phyloP scores from a whole-genome alignment of 2,797 vertebrate species.

The Characodon lateralis region DNA sequence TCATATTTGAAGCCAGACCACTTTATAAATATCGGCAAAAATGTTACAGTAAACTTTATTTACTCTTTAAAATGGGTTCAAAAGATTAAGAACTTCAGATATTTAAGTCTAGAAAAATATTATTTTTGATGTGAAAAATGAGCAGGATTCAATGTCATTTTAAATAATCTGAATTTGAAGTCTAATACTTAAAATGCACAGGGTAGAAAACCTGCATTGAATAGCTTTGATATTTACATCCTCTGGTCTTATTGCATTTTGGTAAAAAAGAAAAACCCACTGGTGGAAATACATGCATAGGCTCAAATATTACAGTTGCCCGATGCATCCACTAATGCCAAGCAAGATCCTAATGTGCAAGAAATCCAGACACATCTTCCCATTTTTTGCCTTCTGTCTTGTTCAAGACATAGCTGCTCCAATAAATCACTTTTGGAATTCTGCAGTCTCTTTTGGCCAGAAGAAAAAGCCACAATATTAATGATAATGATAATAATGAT shows the following conservation, averaged over 20 bases:
- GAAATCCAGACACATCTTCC: not conserved
- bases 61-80: not conserved
- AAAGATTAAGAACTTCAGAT: not conserved
- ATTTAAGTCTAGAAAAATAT: not conserved
- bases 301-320: not conserved
- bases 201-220: not conserved
- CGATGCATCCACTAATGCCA: not conserved
- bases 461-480: no score
- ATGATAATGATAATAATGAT: no score
- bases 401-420: not conserved
- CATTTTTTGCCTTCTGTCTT: not conserved
- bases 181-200: not conserved
- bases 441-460: no score
- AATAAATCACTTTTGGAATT: no score
- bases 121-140: not conserved
- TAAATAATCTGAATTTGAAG: not conserved
- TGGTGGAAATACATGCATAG: not conserved
- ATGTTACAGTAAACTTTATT: no score
- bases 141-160: not conserved
- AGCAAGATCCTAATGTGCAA: no score
- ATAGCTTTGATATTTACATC: not conserved
- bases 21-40: no score
- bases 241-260: not conserved
- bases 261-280: not conserved
- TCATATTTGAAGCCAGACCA: not conserved